phyloP scores from a whole-genome alignment of 2,113 vertebrate genomes.

The Archocentrus centrarchus region DNA sequence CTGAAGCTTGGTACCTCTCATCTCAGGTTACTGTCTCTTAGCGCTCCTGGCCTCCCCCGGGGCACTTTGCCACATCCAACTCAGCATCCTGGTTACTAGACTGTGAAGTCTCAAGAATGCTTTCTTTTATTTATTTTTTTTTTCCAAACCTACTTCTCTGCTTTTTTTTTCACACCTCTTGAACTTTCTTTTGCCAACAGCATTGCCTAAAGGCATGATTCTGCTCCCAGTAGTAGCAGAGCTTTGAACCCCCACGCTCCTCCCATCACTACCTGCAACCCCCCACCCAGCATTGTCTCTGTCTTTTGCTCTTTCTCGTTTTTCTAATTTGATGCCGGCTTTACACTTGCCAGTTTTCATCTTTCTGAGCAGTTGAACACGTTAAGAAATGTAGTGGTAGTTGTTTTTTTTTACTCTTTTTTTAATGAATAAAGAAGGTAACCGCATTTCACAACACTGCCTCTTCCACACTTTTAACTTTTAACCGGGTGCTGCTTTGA shows the following conservation, averaged over 20 bases:
- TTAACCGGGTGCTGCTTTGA: conserved; percentile 25
- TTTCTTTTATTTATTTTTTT: conserved; percentile 12
- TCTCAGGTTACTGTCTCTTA: conserved; percentile 65
- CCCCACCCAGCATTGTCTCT: conserved; percentile 15
- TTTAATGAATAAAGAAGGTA: background rate
- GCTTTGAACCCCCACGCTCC: conserved; percentile 56
- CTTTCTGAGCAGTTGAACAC: background rate
- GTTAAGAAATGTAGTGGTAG: background rate
- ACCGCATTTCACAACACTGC: background rate
- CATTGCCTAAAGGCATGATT: conserved; percentile 71
- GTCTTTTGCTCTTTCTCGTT: conserved; percentile 10
- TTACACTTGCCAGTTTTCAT: conserved; percentile 35
- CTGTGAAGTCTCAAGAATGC: conserved; percentile 60
- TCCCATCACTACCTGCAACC: conserved; percentile 29
- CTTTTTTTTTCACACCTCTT: conserved; percentile 68
- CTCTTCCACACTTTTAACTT: conserved; percentile 16
- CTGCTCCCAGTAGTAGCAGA: conserved; percentile 54
- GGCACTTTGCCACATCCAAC: conserved; percentile 64
- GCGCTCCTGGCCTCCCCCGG: conserved; percentile 57
- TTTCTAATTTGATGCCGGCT: conserved; percentile 45
- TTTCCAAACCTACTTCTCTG: conserved; percentile 29
- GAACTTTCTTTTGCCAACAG: conserved; percentile 75
- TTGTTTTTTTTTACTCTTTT: background rate
- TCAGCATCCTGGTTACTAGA: conserved; percentile 58
- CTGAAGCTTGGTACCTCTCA: conserved; percentile 65